Conservation (phyloP, 2,797 vertebrate species). For the Peromyscus nudipes region DNA sequence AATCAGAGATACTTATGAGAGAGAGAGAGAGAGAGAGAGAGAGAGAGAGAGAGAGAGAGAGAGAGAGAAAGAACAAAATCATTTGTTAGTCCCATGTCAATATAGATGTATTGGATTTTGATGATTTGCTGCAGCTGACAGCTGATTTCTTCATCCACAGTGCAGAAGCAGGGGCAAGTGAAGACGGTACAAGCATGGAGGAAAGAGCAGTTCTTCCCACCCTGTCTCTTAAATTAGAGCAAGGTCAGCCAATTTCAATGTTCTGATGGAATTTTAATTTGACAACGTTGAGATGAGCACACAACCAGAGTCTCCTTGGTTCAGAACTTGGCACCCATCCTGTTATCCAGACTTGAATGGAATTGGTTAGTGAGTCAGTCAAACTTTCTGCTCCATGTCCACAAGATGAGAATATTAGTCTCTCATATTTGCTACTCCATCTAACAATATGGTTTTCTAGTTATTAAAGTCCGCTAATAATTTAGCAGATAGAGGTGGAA, state of each 20-base stretch:
- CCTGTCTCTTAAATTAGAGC: background rate
- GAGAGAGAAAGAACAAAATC: background rate
- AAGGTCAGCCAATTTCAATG: background rate
- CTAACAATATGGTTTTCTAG: too few species aligned
- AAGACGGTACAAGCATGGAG: background rate
- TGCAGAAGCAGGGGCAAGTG: background rate
- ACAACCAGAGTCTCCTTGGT: background rate
- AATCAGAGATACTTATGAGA: background rate
- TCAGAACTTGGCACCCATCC: background rate
- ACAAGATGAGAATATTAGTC: background rate
- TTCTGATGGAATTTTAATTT: slow-evolving; percentile 9
- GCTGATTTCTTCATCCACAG: background rate
- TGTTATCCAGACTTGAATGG: background rate
- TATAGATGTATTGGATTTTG: slow-evolving; percentile 19
- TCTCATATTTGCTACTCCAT: background rate
- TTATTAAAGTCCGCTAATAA: too few species aligned
- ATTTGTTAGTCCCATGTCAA: background rate
- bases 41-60: background rate
- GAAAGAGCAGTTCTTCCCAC: slow-evolving; percentile 4
- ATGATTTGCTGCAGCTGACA: background rate
- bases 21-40: background rate
- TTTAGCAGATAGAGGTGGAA: too few species aligned
- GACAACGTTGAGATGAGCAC: slow-evolving; percentile 1
- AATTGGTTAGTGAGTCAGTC: background rate
- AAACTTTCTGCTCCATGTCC: background rate